Percentiles rank a stretch among this genome's conserved stretches.
Conservation (phyloP, 2,888 invertebrate species). For the Euplagia quadripunctaria region DNA sequence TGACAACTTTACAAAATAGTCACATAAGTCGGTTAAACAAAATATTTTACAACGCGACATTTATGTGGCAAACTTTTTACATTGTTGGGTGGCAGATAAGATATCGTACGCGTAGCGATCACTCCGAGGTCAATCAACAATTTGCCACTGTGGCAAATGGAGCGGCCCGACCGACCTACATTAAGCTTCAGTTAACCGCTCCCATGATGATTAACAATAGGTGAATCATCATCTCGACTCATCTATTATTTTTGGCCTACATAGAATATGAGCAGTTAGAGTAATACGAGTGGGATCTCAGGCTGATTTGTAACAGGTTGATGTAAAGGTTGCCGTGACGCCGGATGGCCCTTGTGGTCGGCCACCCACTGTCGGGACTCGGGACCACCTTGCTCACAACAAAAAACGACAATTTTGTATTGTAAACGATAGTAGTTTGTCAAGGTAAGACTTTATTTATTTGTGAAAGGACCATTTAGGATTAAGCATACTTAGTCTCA, state of each 20-base stretch:
- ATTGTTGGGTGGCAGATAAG: slow-evolving; percentile 70
- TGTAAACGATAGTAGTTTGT: slow-evolving; percentile 62
- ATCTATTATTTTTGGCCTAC: slow-evolving; percentile 68
- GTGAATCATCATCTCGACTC: slow-evolving; percentile 75
- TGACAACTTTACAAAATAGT: neutral
- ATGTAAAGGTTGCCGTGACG: slow-evolving; percentile 47
- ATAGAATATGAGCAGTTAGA: slow-evolving; percentile 56
- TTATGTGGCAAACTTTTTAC: slow-evolving; percentile 52
- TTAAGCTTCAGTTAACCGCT: slow-evolving; percentile 78
- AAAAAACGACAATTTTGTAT: slow-evolving; percentile 63
- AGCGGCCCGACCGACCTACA: slow-evolving; percentile 84
- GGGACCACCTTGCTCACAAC: slow-evolving; percentile 64
- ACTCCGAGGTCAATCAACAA: slow-evolving; percentile 83
- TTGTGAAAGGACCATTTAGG: slow-evolving; percentile 45
- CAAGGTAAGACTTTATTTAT: slow-evolving; percentile 51
- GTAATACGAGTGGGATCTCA: slow-evolving; percentile 48
- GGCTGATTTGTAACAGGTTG: slow-evolving; percentile 51
- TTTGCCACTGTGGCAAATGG: slow-evolving; percentile 83
- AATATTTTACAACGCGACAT: slow-evolving; percentile 21
- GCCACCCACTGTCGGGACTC: slow-evolving; percentile 71
- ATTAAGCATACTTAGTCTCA: slow-evolving; percentile 30
- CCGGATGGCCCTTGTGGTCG: slow-evolving; percentile 63
- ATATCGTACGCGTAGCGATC: slow-evolving; percentile 75
- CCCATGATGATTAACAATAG: slow-evolving; percentile 81
- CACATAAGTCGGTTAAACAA: neutral